Conservation (phyloP, 2,113 vertebrate genomes). For the Glaucomys volans region DNA sequence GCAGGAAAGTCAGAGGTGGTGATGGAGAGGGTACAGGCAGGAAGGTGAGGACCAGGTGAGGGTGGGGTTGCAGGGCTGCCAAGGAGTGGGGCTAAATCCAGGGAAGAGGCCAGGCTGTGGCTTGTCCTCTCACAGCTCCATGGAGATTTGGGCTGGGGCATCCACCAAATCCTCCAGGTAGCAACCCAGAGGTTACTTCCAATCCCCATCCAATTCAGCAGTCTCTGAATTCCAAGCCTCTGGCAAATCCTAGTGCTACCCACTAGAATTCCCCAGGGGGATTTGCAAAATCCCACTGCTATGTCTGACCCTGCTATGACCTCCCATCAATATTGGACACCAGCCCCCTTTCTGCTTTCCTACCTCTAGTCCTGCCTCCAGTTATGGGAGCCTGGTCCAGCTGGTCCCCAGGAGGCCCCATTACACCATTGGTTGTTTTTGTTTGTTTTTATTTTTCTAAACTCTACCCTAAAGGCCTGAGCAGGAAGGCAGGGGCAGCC, state of each 20-base stretch:
- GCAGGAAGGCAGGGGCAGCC: not conserved
- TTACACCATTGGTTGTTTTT: not conserved
- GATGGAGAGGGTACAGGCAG: not conserved
- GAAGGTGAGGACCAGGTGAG: not conserved
- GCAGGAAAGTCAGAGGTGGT: not conserved
- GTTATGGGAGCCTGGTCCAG: not conserved
- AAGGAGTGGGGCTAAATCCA: not conserved
- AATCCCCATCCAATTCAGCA: not conserved
- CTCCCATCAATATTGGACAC: not conserved
- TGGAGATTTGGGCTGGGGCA: not conserved
- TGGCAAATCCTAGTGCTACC: not conserved
- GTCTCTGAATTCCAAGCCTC: not conserved
- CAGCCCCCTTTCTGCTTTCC: not conserved
- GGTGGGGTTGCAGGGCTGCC: not conserved
- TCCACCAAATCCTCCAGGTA: not conserved
- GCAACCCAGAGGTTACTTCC: not conserved
- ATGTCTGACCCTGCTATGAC: not conserved
- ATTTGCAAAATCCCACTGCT: not conserved
- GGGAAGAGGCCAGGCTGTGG: not conserved
- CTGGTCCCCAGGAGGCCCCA: fast-evolving
- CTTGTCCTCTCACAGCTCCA: not conserved
- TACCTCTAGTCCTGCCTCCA: not conserved
- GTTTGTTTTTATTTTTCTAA: not conserved
- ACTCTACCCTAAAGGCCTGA: not conserved
- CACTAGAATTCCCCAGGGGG: not conserved